A percentile compares a stretch with the other conserved stretches of the same genome.
Evolutionary conservation across 2,113 vertebrate species (phyloP).

Genomic region (Anser brachyrhynchus): DNA sequence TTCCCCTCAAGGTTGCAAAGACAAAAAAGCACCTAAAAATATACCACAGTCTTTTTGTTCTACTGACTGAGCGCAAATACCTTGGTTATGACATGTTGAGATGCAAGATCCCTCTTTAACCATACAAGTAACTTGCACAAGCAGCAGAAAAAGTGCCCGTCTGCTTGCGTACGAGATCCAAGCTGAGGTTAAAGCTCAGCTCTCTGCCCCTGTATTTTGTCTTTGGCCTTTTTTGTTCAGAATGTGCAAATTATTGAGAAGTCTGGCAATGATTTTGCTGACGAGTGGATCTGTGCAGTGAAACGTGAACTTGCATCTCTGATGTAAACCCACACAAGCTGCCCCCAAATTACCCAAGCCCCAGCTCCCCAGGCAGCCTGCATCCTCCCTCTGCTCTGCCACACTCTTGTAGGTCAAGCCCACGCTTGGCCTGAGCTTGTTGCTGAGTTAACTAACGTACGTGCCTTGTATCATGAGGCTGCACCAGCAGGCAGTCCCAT

Average conservation of each 20-base stretch:
- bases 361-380: neutral
- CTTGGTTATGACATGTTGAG: neutral
- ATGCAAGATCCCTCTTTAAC: neutral
- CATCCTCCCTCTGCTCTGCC: neutral
- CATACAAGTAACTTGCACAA: neutral
- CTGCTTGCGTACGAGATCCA: neutral
- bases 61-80: neutral
- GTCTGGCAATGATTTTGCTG: neutral
- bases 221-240: conserved; percentile 25
- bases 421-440: fast-evolving
- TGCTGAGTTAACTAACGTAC: neutral
- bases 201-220: neutral
- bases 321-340: neutral
- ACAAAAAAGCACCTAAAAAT: neutral
- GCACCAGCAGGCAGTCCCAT: neutral
- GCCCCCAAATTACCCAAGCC: fast-evolving
- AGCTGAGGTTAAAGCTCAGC: fast-evolving
- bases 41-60: neutral
- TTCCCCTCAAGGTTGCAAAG: neutral
- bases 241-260: conserved; percentile 2
- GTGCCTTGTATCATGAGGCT: fast-evolving
- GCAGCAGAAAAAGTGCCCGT: neutral
- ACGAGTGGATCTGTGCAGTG: neutral
- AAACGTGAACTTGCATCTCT: neutral
- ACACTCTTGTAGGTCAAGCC: neutral